phyloP scores from a whole-genome alignment of 2,797 vertebrate species.

The Eurystomus glaucurus region DNA sequence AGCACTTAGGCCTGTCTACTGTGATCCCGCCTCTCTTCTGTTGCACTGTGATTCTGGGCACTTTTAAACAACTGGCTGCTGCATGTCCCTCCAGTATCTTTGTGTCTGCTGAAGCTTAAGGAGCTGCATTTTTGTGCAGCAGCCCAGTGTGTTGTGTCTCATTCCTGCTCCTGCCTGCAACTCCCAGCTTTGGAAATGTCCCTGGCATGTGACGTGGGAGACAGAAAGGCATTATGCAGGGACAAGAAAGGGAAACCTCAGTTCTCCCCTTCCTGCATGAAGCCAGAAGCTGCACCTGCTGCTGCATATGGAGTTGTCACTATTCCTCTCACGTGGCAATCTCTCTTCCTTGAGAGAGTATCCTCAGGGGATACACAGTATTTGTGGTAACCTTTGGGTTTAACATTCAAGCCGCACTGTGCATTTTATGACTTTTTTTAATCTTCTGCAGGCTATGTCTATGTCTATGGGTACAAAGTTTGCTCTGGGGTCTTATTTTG shows the following conservation, averaged over 20 bases:
- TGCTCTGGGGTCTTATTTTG: neutral
- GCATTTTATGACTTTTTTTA: neutral
- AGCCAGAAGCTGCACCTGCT: neutral
- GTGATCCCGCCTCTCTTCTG: neutral
- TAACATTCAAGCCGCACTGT: neutral
- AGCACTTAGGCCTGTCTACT: neutral
- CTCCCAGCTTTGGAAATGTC: fast-evolving
- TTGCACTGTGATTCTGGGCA: neutral
- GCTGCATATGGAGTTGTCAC: neutral
- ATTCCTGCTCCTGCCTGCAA: fast-evolving
- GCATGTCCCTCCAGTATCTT: neutral
- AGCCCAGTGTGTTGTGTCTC: neutral
- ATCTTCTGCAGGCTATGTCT: neutral
- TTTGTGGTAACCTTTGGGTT: neutral
- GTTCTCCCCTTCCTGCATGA: neutral
- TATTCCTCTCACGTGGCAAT: neutral
- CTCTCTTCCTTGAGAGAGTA: neutral
- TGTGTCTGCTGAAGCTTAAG: neutral
- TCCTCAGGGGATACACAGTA: neutral
- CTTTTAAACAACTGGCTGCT: neutral
- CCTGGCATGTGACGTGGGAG: fast-evolving
- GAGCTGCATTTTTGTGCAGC: neutral
- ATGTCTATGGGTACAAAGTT: neutral
- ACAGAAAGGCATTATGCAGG: fast-evolving
- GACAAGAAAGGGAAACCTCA: neutral